Evolutionary conservation across 2,888 invertebrate genomes (phyloP), one percentile per base, ranked within the genome.

Genomic region (Drosophila stalkeri): DNA sequence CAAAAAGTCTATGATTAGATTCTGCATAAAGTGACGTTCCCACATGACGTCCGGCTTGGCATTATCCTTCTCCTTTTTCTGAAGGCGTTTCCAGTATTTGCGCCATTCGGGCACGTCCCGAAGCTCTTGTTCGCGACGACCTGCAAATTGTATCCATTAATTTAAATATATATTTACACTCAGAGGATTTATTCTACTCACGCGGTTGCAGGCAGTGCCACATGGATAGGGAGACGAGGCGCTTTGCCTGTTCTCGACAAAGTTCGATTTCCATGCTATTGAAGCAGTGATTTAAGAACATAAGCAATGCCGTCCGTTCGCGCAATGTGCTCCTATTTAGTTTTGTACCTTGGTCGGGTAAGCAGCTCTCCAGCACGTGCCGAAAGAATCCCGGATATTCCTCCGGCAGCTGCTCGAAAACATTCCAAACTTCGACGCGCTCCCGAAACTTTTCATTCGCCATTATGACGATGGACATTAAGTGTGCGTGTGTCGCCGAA

Each of bases 371-470:
- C 27, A 98, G 93, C 0, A 98, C 96, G 92, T 97, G 96, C 86
- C 96, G 95, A 90, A 98, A 97, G 91, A 98, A 97, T 2, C 95
- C 95, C 0, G 96, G 94, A 92, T 98, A 98, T 74, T 97, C 95
- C 3, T 96, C 95, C 0, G 96, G 95, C 63, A 95, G 94, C 79
- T 96, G 96, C 72, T 97, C 95, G 89, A 99, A 98, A 82, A 97
- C 96, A 94, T 97, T 96, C 99, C 99, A 99, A 5, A 99, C 98
- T 72, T 97, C 97, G 11, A 99, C 98, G 61, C 99, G 94, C 93
- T 99, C 99, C 2, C 99, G 94, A 91, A 99, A 98, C 93, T 99
- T 99, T 92, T 99, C 99, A 94, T 99, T 99, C 52, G 99, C 96
- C 97, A 99, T 98, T 0, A 98, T 96, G n/a, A 98, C 97, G 77